phyloP scores from a whole-genome alignment of 2,888 invertebrate species.

The Eupithecia dodoneata region DNA sequence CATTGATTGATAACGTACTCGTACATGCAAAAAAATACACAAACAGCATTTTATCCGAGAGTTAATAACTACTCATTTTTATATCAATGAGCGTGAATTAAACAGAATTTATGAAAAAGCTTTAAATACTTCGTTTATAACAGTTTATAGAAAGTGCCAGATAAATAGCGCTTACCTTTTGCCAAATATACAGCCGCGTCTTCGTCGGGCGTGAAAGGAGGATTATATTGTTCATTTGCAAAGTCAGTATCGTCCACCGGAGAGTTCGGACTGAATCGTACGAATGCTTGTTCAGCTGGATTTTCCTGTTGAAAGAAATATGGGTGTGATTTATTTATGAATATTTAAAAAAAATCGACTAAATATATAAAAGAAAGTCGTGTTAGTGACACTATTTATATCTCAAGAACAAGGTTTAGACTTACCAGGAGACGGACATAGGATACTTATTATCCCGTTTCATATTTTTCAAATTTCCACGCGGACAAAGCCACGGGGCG shows the following conservation, averaged over 20 bases:
- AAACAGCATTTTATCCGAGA: background rate
- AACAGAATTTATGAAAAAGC: background rate
- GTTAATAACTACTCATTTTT: background rate
- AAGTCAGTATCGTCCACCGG: slow-evolving; percentile 87
- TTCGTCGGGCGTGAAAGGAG: slow-evolving; percentile 84
- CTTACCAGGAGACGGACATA: no score
- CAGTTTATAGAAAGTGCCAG: background rate
- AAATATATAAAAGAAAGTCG: background rate
- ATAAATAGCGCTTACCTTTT: slow-evolving; percentile 56
- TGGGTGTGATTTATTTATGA: background rate
- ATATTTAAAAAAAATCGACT: background rate
- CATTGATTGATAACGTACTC: background rate
- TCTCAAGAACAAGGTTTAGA: no score
- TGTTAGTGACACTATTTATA: no score
- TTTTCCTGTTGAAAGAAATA: slow-evolving; percentile 72
- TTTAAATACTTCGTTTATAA: background rate
- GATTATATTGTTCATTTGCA: slow-evolving; percentile 92
- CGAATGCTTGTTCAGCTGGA: slow-evolving; percentile 89
- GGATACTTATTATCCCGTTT: no score
- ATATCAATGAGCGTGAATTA: background rate
- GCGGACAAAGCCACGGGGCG: no score
- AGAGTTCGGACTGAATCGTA: slow-evolving; percentile 89
- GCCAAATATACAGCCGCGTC: slow-evolving; percentile 64
- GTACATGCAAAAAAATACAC: background rate
- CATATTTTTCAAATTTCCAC: no score